Conservation (phyloP, 2,888 invertebrate genomes). For the Ormyrus nitidulus region DNA sequence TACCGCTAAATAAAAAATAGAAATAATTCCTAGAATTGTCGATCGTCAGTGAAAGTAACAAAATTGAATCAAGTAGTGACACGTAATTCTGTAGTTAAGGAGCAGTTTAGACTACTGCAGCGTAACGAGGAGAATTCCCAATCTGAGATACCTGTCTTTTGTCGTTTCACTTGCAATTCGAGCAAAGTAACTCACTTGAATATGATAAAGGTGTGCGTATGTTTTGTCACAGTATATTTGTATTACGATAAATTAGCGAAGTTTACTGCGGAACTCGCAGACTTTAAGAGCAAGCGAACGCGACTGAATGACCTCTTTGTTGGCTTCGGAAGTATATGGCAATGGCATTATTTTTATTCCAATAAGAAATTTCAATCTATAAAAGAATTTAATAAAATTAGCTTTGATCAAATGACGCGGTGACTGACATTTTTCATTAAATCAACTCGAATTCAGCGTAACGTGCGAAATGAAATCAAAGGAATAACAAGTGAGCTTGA, state of each 20-base stretch:
- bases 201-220: conserved; percentile 25
- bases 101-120: conserved; percentile 21
- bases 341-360: conserved; percentile 25
- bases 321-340: conserved; percentile 13
- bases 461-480: too few species aligned
- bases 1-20: conserved; percentile 11
- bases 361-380: background rate
- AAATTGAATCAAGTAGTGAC: conserved; percentile 53
- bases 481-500: too few species aligned
- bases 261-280: background rate
- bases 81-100: conserved; percentile 24
- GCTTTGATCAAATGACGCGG: too few species aligned
- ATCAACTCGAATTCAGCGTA: too few species aligned
- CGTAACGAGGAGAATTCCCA: conserved; percentile 8
- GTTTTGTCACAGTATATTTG: conserved; percentile 40
- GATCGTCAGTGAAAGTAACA: conserved; percentile 61
- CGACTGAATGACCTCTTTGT: conserved; percentile 10
- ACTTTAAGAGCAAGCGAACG: conserved; percentile 11
- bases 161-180: conserved; percentile 36
- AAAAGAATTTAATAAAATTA: background rate
- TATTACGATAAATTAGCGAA: conserved; percentile 15
- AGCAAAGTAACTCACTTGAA: conserved; percentile 23
- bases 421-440: too few species aligned
- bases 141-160: conserved; percentile 39
- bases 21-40: conserved; percentile 34